These are phyloP conservation scores for Bradypodion ventrale DNA, from an alignment of 2,797 vertebrate species.

Conservation along the genomic window DNA sequence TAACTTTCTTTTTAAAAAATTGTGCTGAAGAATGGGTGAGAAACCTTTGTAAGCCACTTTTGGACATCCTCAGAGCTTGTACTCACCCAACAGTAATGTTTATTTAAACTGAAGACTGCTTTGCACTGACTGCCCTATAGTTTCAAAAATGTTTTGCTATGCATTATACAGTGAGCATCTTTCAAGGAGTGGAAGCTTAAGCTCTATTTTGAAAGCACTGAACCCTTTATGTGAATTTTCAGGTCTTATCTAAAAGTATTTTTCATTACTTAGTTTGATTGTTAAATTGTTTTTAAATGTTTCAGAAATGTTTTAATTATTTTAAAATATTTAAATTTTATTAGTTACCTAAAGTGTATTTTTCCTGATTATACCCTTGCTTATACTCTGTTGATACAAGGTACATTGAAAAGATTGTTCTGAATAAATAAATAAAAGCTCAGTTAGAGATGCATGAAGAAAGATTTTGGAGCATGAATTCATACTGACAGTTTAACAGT, in stretches of 20 bases:
- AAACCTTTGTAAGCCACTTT: neutral
- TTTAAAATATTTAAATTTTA: no score
- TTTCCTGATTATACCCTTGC: no score
- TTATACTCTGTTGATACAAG: no score
- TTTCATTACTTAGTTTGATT: neutral
- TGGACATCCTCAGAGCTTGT: neutral
- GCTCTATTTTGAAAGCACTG: neutral
- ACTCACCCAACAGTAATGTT: neutral
- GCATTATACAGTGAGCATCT: neutral
- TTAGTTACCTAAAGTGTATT: no score
- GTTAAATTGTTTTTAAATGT: no score
- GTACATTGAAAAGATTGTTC: neutral
- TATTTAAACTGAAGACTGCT: neutral
- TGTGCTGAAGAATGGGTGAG: no score
- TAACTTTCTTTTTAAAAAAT: neutral
- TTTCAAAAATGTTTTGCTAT: neutral
- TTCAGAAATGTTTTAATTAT: no score
- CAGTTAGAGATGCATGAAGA: neutral
- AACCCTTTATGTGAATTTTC: neutral
- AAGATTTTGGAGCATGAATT: neutral
- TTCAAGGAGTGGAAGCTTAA: neutral
- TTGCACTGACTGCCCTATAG: neutral
- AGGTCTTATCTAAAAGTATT: neutral
- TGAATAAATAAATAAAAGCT: neutral
- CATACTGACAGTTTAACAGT: neutral